A percentile compares a stretch with the other conserved stretches of the same genome.
phyloP scores from a whole-genome alignment of 2,797 vertebrate species.

The Pteropus rufus region DNA sequence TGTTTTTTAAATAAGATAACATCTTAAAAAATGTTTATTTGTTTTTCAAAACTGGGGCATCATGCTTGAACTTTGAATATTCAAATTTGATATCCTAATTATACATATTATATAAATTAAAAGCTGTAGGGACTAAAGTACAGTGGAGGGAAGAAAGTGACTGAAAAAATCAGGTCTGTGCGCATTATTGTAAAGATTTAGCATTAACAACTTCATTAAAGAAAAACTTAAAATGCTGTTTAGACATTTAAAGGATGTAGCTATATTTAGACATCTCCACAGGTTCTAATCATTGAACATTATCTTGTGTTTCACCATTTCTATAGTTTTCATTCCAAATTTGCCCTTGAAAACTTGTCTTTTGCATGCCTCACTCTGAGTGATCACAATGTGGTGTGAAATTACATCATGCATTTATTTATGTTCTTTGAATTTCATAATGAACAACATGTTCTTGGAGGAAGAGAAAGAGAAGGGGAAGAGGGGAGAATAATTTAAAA shows the following conservation, averaged over 20 bases:
- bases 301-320: not conserved
- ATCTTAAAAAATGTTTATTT: not conserved
- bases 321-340: not conserved
- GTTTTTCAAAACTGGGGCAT: not conserved
- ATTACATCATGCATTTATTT: not conserved
- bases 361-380: not conserved
- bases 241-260: not conserved
- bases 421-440: not conserved
- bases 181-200: not conserved
- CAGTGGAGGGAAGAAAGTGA: not conserved
- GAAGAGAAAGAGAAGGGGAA: not conserved
- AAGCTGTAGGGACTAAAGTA: not conserved
- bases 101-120: not conserved
- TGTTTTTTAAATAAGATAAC: conserved; percentile 5
- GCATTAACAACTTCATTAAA: not conserved
- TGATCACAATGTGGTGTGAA: not conserved
- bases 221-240: not conserved
- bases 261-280: not conserved
- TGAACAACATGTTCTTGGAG: not conserved
- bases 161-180: not conserved
- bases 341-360: not conserved
- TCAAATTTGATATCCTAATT: conserved; percentile 33
- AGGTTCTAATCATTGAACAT: not conserved
- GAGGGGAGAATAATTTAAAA: not conserved
- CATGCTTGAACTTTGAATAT: not conserved